These are phyloP conservation scores for Apodemia zela DNA, from an alignment of 2,888 invertebrate species.

Conservation along the genomic window DNA sequence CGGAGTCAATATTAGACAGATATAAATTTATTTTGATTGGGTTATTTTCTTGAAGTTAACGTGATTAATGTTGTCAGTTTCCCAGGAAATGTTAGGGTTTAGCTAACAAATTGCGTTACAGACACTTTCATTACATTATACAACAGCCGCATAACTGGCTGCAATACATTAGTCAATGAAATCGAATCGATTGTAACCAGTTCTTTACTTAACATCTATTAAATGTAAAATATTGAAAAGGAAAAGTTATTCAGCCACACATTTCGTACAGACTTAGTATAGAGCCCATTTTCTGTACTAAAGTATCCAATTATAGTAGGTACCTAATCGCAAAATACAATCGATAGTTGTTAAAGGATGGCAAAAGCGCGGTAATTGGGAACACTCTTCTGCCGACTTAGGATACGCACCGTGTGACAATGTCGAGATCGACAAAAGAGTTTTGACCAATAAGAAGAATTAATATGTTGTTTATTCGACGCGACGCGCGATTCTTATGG, in stretches of 20 bases:
- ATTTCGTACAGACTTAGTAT: neutral
- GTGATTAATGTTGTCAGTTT: constrained; percentile 9
- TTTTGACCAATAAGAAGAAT: too few relatives aligned
- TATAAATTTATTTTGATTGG: constrained; percentile 8
- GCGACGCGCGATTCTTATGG: too few relatives aligned
- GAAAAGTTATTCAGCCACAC: neutral
- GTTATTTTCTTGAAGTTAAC: neutral
- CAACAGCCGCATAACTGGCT: constrained; percentile 9
- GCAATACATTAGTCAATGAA: neutral
- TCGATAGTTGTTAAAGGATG: too few relatives aligned
- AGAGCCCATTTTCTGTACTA: neutral
- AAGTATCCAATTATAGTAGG: too few relatives aligned
- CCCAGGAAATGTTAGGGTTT: constrained; percentile 12
- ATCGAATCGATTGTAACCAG: constrained; percentile 8
- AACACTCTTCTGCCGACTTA: too few relatives aligned
- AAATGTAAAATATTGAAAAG: neutral
- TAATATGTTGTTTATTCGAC: too few relatives aligned
- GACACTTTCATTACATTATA: constrained; percentile 11
- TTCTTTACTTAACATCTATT: constrained; percentile 1
- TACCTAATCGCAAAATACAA: too few relatives aligned
- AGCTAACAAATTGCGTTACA: constrained; percentile 11
- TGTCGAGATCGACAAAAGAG: too few relatives aligned
- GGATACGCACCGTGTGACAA: too few relatives aligned
- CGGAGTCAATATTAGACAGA: neutral
- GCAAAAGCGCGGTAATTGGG: too few relatives aligned